Evolutionary conservation across 2,888 invertebrate genomes (phyloP).

Genomic region (Drosophila ochracea): DNA sequence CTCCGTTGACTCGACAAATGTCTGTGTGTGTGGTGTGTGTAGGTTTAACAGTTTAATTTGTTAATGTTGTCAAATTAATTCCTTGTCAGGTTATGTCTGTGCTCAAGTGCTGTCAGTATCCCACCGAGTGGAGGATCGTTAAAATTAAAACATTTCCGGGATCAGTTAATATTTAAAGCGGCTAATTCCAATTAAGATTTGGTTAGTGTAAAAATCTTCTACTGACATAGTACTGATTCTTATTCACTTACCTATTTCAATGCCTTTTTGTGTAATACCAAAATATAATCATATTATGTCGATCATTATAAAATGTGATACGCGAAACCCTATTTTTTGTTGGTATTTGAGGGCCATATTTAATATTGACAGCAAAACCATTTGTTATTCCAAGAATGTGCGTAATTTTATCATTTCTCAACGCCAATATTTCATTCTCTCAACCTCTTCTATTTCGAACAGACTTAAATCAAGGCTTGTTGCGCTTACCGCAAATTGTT

Average conservation of each 20-base stretch:
- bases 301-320: background rate
- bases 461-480: conserved; percentile 40
- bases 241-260: background rate
- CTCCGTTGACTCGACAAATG: conserved; percentile 40
- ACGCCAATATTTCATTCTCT: background rate
- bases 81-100: conserved; percentile 63
- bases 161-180: background rate
- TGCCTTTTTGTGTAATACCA: background rate
- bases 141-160: background rate
- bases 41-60: conserved; percentile 83
- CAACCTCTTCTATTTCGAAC: background rate
- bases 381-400: background rate
- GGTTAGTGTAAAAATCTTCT: background rate
- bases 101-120: conserved; percentile 45
- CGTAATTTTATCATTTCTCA: background rate
- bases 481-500: conserved; percentile 68
- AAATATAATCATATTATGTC: background rate
- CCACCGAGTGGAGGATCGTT: conserved; percentile 33
- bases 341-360: background rate
- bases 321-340: background rate
- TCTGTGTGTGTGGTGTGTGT: conserved; percentile 21
- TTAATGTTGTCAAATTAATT: conserved; percentile 84
- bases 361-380: background rate
- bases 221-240: background rate
- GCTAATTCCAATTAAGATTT: background rate